These are phyloP conservation scores for Tadarida brasiliensis DNA, from an alignment of 2,797 vertebrate species.

Conservation along the genomic window DNA sequence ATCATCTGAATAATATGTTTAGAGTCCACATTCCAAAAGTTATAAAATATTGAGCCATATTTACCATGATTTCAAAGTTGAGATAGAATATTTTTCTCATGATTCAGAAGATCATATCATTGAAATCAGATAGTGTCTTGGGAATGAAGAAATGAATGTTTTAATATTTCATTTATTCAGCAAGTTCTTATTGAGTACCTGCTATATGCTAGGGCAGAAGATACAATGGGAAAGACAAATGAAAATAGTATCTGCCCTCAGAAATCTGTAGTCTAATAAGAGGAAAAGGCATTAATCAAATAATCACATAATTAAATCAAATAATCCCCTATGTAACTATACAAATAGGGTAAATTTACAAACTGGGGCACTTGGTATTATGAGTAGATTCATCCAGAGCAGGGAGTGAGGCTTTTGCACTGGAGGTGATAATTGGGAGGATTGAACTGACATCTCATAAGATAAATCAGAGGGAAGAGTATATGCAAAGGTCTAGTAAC, in stretches of 20 bases:
- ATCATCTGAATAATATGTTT: conserved; percentile 25
- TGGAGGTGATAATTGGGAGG: not conserved
- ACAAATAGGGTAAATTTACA: not conserved
- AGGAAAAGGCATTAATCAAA: not conserved
- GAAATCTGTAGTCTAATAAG: not conserved
- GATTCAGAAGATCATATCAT: not conserved
- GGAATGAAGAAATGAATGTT: not conserved
- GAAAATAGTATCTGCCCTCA: not conserved
- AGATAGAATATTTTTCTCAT: not conserved
- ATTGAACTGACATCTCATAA: not conserved
- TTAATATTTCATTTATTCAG: not conserved
- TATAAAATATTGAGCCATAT: not conserved
- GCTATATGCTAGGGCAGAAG: not conserved
- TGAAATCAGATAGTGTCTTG: not conserved
- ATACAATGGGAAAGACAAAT: not conserved
- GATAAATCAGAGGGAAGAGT: not conserved
- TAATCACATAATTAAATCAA: conserved; percentile 30
- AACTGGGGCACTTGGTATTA: not conserved
- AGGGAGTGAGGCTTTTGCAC: accelerated
- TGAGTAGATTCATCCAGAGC: not conserved
- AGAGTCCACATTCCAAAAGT: not conserved
- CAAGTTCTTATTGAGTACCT: not conserved
- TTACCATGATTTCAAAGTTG: not conserved
- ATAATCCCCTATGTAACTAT: not conserved
- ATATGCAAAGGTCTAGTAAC: not conserved